Evolutionary conservation across 2,888 invertebrate species (phyloP).

Genomic region (Xanthorhoe designata): DNA sequence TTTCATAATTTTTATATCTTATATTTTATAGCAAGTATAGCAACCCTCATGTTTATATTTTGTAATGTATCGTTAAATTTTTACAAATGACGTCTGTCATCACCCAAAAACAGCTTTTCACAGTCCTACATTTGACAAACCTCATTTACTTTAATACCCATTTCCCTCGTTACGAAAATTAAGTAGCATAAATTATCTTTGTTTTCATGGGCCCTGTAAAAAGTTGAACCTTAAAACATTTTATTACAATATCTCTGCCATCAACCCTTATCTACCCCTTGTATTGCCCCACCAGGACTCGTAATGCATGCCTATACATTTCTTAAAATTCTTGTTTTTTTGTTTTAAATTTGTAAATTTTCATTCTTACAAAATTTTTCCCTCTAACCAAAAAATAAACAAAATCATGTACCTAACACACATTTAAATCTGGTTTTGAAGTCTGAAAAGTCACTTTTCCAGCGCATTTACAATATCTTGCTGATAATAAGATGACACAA

Average conservation of each 20-base stretch:
- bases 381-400: too few relatives aligned
- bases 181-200: constrained; percentile 21
- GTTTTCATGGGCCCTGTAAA: constrained; percentile 27
- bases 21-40: too few relatives aligned
- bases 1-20: too few relatives aligned
- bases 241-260: constrained; percentile 29
- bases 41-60: background rate
- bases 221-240: constrained; percentile 28
- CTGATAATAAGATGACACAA: too few relatives aligned
- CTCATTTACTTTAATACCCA: constrained; percentile 13
- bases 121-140: background rate
- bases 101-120: background rate
- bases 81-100: constrained; percentile 1
- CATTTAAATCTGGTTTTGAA: too few relatives aligned
- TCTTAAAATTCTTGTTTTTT: background rate
- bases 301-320: constrained; percentile 5
- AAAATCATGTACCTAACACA: too few relatives aligned
- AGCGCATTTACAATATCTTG: too few relatives aligned
- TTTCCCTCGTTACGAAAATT: constrained; percentile 16
- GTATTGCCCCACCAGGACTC: constrained; percentile 1
- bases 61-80: background rate
- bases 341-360: too few relatives aligned
- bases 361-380: too few relatives aligned
- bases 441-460: too few relatives aligned
- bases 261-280: constrained; percentile 15